Percentiles rank a stretch among this genome's conserved stretches.
phyloP scores from a whole-genome alignment of 2,888 invertebrate genomes.

The Adelognathus sp. region DNA sequence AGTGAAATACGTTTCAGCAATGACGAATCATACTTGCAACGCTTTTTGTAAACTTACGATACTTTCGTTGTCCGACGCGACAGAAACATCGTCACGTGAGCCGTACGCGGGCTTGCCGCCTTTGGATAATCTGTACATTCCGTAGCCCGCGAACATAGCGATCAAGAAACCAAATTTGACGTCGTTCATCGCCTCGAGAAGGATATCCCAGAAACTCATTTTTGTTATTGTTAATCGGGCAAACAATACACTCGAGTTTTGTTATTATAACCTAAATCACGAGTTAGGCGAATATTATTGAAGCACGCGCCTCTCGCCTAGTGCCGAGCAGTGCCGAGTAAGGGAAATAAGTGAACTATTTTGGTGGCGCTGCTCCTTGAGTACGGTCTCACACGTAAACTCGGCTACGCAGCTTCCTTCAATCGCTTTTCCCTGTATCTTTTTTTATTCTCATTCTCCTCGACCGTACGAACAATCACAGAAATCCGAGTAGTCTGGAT shows the following conservation, averaged over 20 bases:
- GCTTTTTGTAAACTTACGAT: conserved; percentile 41
- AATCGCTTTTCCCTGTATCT: too few relatives aligned
- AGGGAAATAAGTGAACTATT: background rate
- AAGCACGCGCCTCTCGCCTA: background rate
- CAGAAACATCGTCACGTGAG: conserved; percentile 32
- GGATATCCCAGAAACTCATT: conserved; percentile 57
- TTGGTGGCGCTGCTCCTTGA: too few relatives aligned
- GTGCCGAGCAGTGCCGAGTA: background rate
- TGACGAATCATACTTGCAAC: background rate
- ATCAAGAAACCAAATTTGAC: conserved; percentile 64
- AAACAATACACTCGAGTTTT: background rate
- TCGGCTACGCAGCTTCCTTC: too few relatives aligned
- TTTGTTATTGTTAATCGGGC: conserved; percentile 12
- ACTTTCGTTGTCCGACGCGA: conserved; percentile 29
- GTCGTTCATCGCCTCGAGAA: conserved; percentile 59
- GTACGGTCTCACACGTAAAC: too few relatives aligned
- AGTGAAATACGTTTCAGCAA: background rate
- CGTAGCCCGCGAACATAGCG: conserved; percentile 66
- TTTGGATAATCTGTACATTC: conserved; percentile 62
- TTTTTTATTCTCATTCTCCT: too few relatives aligned
- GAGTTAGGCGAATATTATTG: background rate
- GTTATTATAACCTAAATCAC: conserved; percentile 22
- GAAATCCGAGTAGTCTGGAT: too few relatives aligned
- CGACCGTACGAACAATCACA: too few relatives aligned
- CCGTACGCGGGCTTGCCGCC: conserved; percentile 25